These are phyloP conservation scores for Zaprionus capensis DNA, from an alignment of 1,140 invertebrate species.

Conservation along the genomic window DNA sequence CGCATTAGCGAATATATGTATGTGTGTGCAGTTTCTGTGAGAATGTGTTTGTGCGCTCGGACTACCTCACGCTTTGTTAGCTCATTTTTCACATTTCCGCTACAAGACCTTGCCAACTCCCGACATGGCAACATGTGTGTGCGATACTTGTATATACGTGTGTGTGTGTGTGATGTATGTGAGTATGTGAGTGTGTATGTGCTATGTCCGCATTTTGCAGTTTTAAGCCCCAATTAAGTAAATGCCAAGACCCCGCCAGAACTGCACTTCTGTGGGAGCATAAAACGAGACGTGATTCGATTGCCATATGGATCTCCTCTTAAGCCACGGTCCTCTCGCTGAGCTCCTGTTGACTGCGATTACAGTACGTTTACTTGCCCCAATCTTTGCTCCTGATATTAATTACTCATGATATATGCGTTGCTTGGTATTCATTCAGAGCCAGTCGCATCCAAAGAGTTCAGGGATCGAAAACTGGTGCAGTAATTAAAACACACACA, in stretches of 20 bases:
- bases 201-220: conserved; percentile 53
- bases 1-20: background rate
- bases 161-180: conserved; percentile 9
- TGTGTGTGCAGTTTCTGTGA: background rate
- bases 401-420: conserved; percentile 13
- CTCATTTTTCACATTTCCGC: conserved; percentile 71
- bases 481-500: background rate
- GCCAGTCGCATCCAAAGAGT: background rate
- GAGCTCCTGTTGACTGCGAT: conserved; percentile 9
- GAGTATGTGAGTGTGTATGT: background rate
- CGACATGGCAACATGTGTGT: conserved; percentile 6
- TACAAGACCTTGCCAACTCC: conserved; percentile 56
- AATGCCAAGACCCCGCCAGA: conserved; percentile 50
- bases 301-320: conserved; percentile 6
- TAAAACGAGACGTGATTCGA: conserved; percentile 28
- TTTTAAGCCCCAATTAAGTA: conserved; percentile 78
- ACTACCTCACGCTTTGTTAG: conserved; percentile 52
- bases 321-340: background rate
- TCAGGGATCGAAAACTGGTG: background rate
- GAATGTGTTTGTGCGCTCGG: conserved; percentile 1
- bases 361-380: background rate
- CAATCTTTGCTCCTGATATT: background rate
- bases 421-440: background rate
- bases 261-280: conserved; percentile 1
- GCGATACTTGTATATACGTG: background rate